Conservation (phyloP, 2,797 vertebrate species). For the Eulemur albifrons region DNA sequence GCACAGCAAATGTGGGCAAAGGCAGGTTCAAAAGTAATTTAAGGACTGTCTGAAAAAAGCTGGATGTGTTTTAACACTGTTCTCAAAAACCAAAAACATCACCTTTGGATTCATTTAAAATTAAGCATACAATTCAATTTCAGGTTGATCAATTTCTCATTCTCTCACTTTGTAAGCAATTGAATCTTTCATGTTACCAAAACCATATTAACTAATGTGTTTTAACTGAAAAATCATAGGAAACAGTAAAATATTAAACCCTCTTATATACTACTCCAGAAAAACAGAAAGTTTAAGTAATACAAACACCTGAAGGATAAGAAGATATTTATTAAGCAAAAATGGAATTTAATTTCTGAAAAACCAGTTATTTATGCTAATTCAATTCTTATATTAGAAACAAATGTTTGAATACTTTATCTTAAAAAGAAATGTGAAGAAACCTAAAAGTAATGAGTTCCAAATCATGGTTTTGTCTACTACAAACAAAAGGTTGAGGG, state of each 20-base stretch:
- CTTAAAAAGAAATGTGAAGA: constrained; percentile 36
- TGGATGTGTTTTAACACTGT: background rate
- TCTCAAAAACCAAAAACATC: background rate
- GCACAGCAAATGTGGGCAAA: background rate
- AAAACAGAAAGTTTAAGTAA: constrained; percentile 21
- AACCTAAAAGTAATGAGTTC: background rate
- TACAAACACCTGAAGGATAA: background rate
- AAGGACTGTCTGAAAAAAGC: background rate
- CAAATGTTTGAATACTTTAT: background rate
- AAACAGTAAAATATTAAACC: constrained; percentile 29
- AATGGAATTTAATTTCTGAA: constrained; percentile 12
- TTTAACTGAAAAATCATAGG: constrained; percentile 4
- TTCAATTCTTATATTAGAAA: constrained; percentile 33
- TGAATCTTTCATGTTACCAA: background rate
- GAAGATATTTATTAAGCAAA: background rate
- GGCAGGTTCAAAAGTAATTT: background rate
- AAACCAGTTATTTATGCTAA: constrained; percentile 30
- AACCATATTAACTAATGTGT: background rate
- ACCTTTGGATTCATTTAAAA: constrained; percentile 29
- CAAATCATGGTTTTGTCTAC: background rate
- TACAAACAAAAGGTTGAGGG: background rate
- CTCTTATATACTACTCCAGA: background rate
- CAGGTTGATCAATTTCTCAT: background rate
- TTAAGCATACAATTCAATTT: constrained; percentile 34
- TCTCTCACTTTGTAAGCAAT: background rate